Evolutionary conservation across 1,140 invertebrate species (phyloP), one percentile per base, ranked within the genome.

Genomic region (Tachypleus tridentatus): DNA sequence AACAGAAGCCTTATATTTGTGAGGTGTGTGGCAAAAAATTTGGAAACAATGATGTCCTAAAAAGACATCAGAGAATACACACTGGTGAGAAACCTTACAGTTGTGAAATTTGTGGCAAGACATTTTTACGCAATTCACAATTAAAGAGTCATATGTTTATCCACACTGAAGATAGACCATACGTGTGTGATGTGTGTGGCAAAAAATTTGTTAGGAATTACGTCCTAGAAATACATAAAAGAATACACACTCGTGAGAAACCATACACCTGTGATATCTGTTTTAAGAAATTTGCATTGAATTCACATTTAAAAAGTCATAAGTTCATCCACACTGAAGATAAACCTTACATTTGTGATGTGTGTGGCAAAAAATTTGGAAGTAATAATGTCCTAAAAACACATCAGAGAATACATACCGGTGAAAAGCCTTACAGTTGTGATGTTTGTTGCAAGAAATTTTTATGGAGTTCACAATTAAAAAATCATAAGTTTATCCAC

Each of bases 121-220:
- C 50, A 29, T 64, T 59, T 54, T n/a, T 4, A 10, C 58, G 49
- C 9, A 49, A 58, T 52, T 5, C 51, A 47, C 11, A 11, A 49
- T 56, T 64, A 7, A 56, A 29, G 47, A 51, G n/a, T 8, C 62
- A 64, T 75, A 76, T 49, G 48, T n/a, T 56, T 4, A 47, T 65
- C 4, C 62, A 67, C 49, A 65, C 66, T 4, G 53, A 56, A 8
- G 66, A 63, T 3, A n/a, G 63, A 60, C 66, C 66, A 47, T 64
- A 60, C 57, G 60, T 29, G 9, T 67, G 66, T 51, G 58, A 60
- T 49, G 51, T 60, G 6, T 67, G 66, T 48, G 29, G 52, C 5
- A 53, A 47, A 49, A 47, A 50, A 9, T 64, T 64, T 57, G 51
- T 29, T 10, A 60, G 57, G 51, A 64, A 53, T 9, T 51, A 59